Base-by-base conservation (phyloP, 2,113 vertebrate species). In the Odocoileus virginianus region DNA sequence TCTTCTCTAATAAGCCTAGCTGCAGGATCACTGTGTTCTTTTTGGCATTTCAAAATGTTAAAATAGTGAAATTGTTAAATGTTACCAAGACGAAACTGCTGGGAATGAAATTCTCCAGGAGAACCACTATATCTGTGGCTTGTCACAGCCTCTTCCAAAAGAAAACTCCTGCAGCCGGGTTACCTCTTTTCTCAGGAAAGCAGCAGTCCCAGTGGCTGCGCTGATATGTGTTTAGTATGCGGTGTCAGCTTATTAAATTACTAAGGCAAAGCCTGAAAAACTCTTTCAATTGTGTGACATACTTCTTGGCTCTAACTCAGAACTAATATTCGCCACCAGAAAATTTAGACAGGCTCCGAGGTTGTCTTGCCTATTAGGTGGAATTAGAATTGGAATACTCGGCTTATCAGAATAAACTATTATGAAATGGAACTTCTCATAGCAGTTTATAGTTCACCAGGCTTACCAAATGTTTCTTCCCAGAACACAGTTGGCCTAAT, bases 241-340 rank as follows among this genome's bases (percentile, higher is more conserved):
- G 95, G 96, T 87, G 97, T 98, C 97, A 98, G 98, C 98, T 98
- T 98, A 98, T 98, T 98, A 98, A 98, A 99, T 99, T 98, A 98
- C 95, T 97, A 97, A 98, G 96, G 94, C 98, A 98, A 98, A 97
- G 96, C 97, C 97, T 36, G 2, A 96, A 98, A 93, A 97, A 97
- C 93, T 97, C 98, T 98, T 97, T 97, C 95, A 94, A 96, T 93
- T 87, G 74, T 89, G 47, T 98, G 93, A 93, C 98, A 95, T 97
- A 94, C 76, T 95, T 83, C 97, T 98, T 98, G 98, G 97, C 97
- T 98, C 91, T 97, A 96, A 98, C 95, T 98, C 96, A 94, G 96
- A 98, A 98, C 98, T 94, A 98, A 95, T 93, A 98, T 97, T 91
- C 97, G 91, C 97, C 95, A 96, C n/a, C 17, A 89, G 58, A n/a